Evolutionary conservation across 2,113 vertebrate genomes (phyloP).

Genomic region (Dolichotis patagonum): DNA sequence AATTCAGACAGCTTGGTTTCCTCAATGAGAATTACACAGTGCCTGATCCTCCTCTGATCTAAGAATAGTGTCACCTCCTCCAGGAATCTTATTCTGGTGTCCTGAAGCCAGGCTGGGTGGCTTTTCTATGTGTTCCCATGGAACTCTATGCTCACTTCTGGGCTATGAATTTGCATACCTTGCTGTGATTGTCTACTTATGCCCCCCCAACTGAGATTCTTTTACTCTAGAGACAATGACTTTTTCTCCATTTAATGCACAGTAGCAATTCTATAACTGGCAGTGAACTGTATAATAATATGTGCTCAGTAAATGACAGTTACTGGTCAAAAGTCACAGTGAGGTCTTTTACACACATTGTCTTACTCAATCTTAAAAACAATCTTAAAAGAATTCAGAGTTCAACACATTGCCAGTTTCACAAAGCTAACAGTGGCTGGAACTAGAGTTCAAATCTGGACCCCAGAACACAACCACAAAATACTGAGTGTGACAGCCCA

Average conservation of each 20-base stretch:
- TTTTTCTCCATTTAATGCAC: neutral
- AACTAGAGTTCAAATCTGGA: neutral
- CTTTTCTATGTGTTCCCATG: rapidly evolving
- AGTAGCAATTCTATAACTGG: neutral
- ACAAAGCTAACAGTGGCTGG: neutral
- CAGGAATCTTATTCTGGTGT: neutral
- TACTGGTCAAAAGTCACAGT: neutral
- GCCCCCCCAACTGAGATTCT: neutral
- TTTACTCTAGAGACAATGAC: neutral
- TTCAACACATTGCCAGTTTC: neutral
- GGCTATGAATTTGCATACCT: too few species aligned
- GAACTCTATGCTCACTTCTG: neutral
- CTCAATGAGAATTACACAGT: rapidly evolving
- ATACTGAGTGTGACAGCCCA: neutral
- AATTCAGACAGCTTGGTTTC: neutral
- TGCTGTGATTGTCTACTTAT: too few species aligned
- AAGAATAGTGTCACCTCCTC: neutral
- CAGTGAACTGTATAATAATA: neutral
- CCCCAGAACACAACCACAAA: neutral
- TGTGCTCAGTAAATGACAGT: neutral
- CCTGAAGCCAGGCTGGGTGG: neutral
- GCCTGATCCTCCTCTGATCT: neutral
- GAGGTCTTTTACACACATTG: neutral
- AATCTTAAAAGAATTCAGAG: neutral
- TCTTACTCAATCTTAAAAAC: neutral